Evolutionary conservation across 2,797 vertebrate species (phyloP), one percentile per base, ranked within the genome.

Genomic region (Semaprochilodus insignis): DNA sequence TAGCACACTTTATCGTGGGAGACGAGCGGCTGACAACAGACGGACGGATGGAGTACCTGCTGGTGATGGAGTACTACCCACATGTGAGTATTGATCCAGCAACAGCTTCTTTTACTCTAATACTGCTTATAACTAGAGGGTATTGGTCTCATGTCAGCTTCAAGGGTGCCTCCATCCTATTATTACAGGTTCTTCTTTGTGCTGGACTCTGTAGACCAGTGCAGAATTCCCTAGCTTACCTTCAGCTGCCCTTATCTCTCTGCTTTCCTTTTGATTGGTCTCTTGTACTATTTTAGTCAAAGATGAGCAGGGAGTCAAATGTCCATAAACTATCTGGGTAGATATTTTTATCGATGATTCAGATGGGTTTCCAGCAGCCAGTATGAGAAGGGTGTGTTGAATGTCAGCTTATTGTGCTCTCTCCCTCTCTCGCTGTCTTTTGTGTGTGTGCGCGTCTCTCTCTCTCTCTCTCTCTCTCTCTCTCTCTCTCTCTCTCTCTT

Each of bases 41-140:
- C 0, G 96, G 97, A 1, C 94, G 95, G 0, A 93, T 95, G 79
- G 97, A 99, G 69, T 97, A 97, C 92, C 94, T 99, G 71, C 91
- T 99, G 88, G 93, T 99, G 85, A 97, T 99, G 97, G 97, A 97
- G 70, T 96, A 96, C 90, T 97, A 97, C 89, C 91, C 95, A 80
- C 96, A 95, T 87, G 96, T 97, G 93, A 96, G 96, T 97, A 82
- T 87, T 91, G 85, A 57, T 74, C 77, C 71, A 63, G 57, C 62
- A 59, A n/a, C 72, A 34, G 44, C 74, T 74, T 60, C 59, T 19
- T 2, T 70, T 73, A 65, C 79, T 69, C 70, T 52, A 11, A 44
- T 80, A 54, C 11, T 54, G 36, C 59, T 65, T 52, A 40, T 54
- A 48, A 8, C 40, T 21, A 15, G 4, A 44, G 11, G 40, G 14